Evolutionary conservation across 1,140 invertebrate species (phyloP).

Genomic region (Drosophila punjabiensis): DNA sequence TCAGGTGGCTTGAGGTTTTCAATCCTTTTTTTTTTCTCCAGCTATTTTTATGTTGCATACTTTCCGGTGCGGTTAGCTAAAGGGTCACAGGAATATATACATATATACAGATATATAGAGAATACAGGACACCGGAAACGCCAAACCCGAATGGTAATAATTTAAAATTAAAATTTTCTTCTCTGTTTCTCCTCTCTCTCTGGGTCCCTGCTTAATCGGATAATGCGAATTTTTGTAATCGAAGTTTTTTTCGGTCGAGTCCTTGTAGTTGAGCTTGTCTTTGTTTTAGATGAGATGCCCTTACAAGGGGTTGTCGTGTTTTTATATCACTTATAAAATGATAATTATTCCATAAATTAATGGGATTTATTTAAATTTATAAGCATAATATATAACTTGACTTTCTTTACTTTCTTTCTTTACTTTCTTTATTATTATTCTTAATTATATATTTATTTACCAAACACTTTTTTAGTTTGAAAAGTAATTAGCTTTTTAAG

Average conservation of each 20-base stretch:
- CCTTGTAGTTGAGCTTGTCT: slow-evolving; percentile 46
- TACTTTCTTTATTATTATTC: too few species aligned
- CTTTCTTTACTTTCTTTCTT: too few species aligned
- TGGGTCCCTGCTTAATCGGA: slow-evolving; percentile 64
- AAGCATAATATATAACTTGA: too few species aligned
- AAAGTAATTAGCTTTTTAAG: too few species aligned
- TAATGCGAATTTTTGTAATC: slow-evolving; percentile 74
- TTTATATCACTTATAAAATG: neutral
- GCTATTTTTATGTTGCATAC: slow-evolving; percentile 66
- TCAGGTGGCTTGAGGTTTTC: slow-evolving; percentile 52
- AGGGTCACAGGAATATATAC: slow-evolving; percentile 13
- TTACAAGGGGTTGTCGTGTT: neutral
- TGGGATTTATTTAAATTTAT: neutral
- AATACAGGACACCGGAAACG: slow-evolving; percentile 13
- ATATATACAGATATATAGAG: neutral
- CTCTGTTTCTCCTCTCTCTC: neutral
- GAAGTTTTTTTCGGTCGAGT: slow-evolving; percentile 70
- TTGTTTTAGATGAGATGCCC: slow-evolving; percentile 1
- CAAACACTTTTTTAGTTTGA: neutral
- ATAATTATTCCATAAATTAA: neutral
- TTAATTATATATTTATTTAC: too few species aligned
- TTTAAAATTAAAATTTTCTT: slow-evolving; percentile 76
- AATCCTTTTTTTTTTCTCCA: slow-evolving; percentile 26
- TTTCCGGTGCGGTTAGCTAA: slow-evolving; percentile 44
- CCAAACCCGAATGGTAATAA: slow-evolving; percentile 59